A percentile compares a stretch with the other conserved stretches of the same genome.
phyloP scores from a whole-genome alignment of 2,797 vertebrate genomes.

The Eulemur coronatus region DNA sequence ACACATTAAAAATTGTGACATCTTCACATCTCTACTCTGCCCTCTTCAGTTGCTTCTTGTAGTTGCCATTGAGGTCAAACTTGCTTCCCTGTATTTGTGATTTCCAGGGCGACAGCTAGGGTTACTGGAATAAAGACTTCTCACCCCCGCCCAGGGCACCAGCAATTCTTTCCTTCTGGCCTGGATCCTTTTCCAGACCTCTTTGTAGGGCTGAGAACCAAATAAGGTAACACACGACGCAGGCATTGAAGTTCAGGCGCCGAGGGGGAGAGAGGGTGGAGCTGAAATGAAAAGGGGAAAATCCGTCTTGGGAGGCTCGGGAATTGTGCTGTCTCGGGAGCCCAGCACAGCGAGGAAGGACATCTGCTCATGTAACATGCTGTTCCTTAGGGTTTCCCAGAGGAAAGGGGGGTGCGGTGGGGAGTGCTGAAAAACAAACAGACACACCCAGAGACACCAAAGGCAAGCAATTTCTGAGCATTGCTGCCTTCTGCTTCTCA shows the following conservation, averaged over 20 bases:
- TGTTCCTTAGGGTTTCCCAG: not conserved
- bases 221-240: slow-evolving; percentile 43
- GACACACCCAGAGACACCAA: not conserved
- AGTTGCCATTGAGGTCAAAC: not conserved
- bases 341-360: not conserved
- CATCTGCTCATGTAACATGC: not conserved
- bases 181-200: slow-evolving; percentile 21
- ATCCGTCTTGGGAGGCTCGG: not conserved
- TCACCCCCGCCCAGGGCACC: not conserved
- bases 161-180: not conserved
- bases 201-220: slow-evolving; percentile 35
- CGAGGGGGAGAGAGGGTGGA: not conserved
- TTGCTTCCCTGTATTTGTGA: not conserved
- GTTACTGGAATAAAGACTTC: not conserved
- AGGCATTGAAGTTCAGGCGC: not conserved
- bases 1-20: not conserved
- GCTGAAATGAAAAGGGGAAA: not conserved
- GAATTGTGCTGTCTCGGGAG: not conserved
- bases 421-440: not conserved
- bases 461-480: not conserved
- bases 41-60: not conserved
- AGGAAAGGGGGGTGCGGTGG: not conserved
- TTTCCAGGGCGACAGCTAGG: not conserved
- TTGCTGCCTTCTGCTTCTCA: not conserved
- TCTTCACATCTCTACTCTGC: not conserved